phyloP scores from a whole-genome alignment of 2,888 invertebrate species.

The Atethmia centrago region DNA sequence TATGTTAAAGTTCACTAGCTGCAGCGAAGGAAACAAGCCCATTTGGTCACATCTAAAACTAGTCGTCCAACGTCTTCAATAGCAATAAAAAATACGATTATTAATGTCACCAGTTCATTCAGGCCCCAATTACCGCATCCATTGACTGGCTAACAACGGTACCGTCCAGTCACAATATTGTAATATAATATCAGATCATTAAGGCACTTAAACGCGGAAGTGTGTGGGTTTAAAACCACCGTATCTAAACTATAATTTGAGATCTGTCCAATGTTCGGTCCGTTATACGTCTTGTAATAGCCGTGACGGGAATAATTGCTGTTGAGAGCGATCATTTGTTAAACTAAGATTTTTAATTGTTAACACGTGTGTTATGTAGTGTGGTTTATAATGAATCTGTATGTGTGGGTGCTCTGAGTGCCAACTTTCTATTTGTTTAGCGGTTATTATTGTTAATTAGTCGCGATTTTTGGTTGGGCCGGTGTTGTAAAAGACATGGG shows the following conservation, averaged over 20 bases:
- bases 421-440: conserved; percentile 78
- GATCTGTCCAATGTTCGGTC: conserved; percentile 81
- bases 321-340: conserved; percentile 84
- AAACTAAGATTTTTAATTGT: conserved; percentile 85
- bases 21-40: not conserved
- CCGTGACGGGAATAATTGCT: conserved; percentile 88
- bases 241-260: conserved; percentile 90
- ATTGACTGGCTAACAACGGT: conserved; percentile 82
- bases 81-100: conserved; percentile 68
- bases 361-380: conserved; percentile 85
- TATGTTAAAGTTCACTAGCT: not conserved
- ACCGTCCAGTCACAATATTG: conserved; percentile 83
- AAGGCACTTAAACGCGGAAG: conserved; percentile 87
- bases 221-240: conserved; percentile 90
- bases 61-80: conserved; percentile 12
- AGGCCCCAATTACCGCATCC: conserved; percentile 79
- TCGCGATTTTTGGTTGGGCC: conserved; percentile 54
- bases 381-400: conserved; percentile 71
- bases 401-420: conserved; percentile 74
- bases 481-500: conserved; percentile 43
- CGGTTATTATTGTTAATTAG: conserved; percentile 61
- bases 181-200: conserved; percentile 89
- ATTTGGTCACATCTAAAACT: conserved; percentile 7
- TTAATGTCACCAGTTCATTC: conserved; percentile 80
- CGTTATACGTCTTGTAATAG: conserved; percentile 83